A percentile compares a stretch with the other conserved stretches of the same genome.
Evolutionary conservation across 2,797 vertebrate genomes (phyloP).

Genomic region (Ceryle rudis): DNA sequence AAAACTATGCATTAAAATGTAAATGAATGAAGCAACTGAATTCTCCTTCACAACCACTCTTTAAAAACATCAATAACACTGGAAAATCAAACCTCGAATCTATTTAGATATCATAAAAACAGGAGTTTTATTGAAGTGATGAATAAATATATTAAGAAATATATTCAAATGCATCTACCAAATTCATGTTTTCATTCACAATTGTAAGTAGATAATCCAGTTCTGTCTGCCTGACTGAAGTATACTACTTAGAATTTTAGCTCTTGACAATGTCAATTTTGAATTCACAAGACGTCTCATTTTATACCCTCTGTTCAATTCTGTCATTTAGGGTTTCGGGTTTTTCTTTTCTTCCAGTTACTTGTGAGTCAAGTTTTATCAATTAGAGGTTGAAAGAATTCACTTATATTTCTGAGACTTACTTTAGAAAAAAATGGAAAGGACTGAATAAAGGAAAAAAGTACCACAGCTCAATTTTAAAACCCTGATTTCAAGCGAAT

Average conservation of each 20-base stretch:
- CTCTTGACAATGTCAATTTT: neutral
- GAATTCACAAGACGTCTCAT: neutral
- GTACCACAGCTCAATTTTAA: neutral
- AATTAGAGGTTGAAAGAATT: constrained; percentile 33
- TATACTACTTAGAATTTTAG: neutral
- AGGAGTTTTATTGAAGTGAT: neutral
- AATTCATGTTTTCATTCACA: constrained; percentile 26
- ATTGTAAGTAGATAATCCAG: constrained; percentile 33
- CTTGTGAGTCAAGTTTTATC: constrained; percentile 47
- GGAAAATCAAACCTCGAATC: constrained; percentile 26
- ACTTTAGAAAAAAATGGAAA: constrained; percentile 6
- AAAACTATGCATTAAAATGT: constrained; percentile 22
- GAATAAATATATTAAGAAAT: constrained; percentile 20
- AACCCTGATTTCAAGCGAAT: neutral
- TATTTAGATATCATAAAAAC: constrained; percentile 35
- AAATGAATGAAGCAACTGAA: constrained; percentile 22
- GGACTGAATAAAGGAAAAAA: constrained; percentile 21
- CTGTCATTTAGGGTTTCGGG: neutral
- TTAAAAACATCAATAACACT: constrained; percentile 13
- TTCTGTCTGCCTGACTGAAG: constrained; percentile 13
- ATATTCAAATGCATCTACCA: constrained; percentile 34
- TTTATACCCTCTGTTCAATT: neutral
- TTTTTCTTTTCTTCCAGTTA: constrained; percentile 29
- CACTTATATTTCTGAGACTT: constrained; percentile 28
- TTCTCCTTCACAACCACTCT: neutral